Conservation (phyloP, 2,113 vertebrate species). For the Panthera tigris region DNA sequence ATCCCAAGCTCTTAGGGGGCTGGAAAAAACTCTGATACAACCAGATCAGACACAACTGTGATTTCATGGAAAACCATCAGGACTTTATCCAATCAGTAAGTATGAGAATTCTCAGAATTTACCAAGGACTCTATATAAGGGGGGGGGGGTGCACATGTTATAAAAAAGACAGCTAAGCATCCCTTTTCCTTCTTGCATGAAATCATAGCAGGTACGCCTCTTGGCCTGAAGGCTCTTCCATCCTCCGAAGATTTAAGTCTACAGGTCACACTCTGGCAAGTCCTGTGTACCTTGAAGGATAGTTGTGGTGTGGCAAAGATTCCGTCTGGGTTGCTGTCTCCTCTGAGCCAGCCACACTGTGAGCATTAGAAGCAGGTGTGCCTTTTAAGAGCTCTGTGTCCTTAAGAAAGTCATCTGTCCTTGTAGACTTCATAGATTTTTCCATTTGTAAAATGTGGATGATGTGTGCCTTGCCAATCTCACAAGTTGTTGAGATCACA, state of each 20-base stretch:
- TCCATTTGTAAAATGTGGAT: constrained; percentile 42
- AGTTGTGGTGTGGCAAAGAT: neutral
- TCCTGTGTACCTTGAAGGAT: neutral
- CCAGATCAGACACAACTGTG: neutral
- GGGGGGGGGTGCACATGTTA: too few relatives aligned
- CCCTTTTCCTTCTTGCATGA: constrained; percentile 20
- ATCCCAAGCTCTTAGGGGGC: neutral
- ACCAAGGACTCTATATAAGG: neutral
- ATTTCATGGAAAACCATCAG: constrained; percentile 26
- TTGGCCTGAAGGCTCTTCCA: neutral
- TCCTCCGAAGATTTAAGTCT: neutral
- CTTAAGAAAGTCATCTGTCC: constrained; percentile 42
- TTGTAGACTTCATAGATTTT: constrained; percentile 47
- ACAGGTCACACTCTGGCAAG: neutral
- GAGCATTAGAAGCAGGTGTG: neutral
- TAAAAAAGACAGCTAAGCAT: neutral
- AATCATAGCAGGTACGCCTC: neutral
- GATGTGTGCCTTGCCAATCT: constrained; percentile 5
- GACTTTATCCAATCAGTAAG: constrained; percentile 25
- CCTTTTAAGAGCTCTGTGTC: constrained; percentile 46
- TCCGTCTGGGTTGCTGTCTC: neutral
- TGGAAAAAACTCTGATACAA: neutral
- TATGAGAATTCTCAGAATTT: constrained; percentile 48
- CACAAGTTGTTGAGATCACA: constrained; percentile 19
- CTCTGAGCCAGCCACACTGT: neutral